phyloP scores from a whole-genome alignment of 92 coral and sea anemone species.

The Epizoanthus scotinus region DNA sequence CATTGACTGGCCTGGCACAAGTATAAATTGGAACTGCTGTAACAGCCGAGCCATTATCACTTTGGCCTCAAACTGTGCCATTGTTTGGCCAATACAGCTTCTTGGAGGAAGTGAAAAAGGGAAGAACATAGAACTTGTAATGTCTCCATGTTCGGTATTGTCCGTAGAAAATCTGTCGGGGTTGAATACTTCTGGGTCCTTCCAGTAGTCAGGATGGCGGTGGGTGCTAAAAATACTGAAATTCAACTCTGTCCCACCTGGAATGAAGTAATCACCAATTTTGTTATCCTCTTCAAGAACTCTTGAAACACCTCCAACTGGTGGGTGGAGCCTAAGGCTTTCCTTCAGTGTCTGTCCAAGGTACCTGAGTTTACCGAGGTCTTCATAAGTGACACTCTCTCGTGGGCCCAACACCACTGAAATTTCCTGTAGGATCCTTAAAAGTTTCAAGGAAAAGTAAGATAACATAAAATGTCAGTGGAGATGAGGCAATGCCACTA shows the following conservation, averaged over 20 bases:
- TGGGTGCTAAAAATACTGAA: conserved; percentile 40
- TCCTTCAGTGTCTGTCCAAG: conserved; percentile 86
- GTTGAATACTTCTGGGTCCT: conserved; percentile 75
- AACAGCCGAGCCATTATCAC: conserved; percentile 81
- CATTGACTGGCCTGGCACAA: conserved; percentile 72
- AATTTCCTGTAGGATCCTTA: conserved; percentile 67
- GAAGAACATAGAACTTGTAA: conserved; percentile 51
- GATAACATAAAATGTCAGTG: no score
- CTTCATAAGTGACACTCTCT: conserved; percentile 67
- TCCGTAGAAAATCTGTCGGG: conserved; percentile 82
- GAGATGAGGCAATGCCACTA: no score
- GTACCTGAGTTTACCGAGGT: conserved; percentile 79
- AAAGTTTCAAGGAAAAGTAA: no score
- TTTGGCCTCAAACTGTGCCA: conserved; percentile 90
- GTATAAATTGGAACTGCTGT: conserved; percentile 72
- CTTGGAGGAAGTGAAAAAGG: conserved; percentile 91
- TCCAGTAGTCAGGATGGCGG: conserved; percentile 63
- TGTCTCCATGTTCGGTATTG: conserved; percentile 25
- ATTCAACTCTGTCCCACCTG: conserved; percentile 57
- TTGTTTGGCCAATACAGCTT: conserved; percentile 87
- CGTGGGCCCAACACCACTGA: conserved; percentile 65
- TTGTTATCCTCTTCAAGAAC: conserved; percentile 50
- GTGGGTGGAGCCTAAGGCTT: conserved; percentile 75
- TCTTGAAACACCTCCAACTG: conserved; percentile 53
- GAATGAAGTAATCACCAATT: conserved; percentile 69